Conservation (phyloP, 2,113 vertebrate species). For the Lophura nycthemera region DNA sequence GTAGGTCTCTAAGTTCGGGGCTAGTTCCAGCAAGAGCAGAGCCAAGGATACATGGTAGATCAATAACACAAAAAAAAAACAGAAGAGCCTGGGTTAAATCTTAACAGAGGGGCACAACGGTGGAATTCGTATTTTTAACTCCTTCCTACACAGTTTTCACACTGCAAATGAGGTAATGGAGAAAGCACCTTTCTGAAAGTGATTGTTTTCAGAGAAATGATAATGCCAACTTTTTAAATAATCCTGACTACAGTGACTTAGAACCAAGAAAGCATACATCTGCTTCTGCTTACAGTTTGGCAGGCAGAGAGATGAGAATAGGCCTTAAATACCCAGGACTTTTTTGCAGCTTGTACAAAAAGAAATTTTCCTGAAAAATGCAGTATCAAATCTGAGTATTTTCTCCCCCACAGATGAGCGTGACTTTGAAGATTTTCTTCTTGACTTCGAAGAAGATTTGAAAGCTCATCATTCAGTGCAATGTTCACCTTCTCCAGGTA, state of each 20-base stretch:
- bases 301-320: not conserved
- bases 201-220: not conserved
- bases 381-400: not conserved
- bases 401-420: slow-evolving; percentile 81
- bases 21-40: not conserved
- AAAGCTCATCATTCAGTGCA: slow-evolving; percentile 87
- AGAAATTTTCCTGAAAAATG: not conserved
- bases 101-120: not conserved
- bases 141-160: not conserved
- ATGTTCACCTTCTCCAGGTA: slow-evolving; percentile 92
- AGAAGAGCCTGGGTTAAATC: not conserved
- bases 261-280: not conserved
- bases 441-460: slow-evolving; percentile 90
- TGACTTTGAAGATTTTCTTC: slow-evolving; percentile 88
- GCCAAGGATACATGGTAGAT: not conserved
- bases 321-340: not conserved
- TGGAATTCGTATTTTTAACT: not conserved
- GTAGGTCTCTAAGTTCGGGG: not conserved
- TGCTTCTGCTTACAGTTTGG: slow-evolving; percentile 6
- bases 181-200: not conserved
- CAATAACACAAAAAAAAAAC: not conserved
- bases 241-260: not conserved
- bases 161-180: not conserved
- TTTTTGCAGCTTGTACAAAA: not conserved
- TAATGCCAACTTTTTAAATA: not conserved